Evolutionary conservation across 2,888 invertebrate genomes (phyloP), one percentile per base, ranked within the genome.

Genomic region (Chymomyza caudatula): DNA sequence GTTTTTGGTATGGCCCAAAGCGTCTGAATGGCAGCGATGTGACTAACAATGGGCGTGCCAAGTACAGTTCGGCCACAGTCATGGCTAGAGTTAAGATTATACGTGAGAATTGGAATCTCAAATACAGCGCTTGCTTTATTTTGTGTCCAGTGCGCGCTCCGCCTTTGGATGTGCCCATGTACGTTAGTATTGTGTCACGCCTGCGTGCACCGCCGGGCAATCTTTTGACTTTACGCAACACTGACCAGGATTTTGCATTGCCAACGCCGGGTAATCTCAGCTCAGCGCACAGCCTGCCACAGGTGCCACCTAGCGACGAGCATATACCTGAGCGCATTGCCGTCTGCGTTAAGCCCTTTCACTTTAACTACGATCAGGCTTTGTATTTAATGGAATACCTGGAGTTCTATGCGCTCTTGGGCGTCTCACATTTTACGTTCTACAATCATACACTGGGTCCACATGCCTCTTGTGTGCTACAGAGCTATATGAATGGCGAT

Each of bases 41-140:
- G 2, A 20, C 67, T 47, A 37, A 37, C 29, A 37, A 11, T 37
- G 53, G 66, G 44, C 76, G 84, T 61, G 75, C 75, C 66, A 87
- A 88, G 63, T 89, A 88, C 66, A 91, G 92, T 54, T 93, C 95
- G 6, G 91, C 94, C 71, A 94, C 94, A 0, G 93, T 96, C 43
- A 93, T 94, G 85, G 95, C 95, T 13, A 93, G 93, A 91, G 94
- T 95, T 64, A 95, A 96, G 95, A 94, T 96, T 2, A 97, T 97
- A 65, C 92, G 97, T 20, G 97, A 97, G 89, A 97, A 97, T 89
- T 97, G 97, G 97, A 97, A 96, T 89, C 91, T 97, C 23, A 96
- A 96, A 88, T 97, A 96, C 91, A 96, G 96, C 88, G 97, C 97
- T 6, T 95, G 96, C 82, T 97, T 97, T 89, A 93, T 97, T 23